These are phyloP conservation scores for Ancistrus triradiatus DNA, from an alignment of 2,113 vertebrate species.

Conservation along the genomic window DNA sequence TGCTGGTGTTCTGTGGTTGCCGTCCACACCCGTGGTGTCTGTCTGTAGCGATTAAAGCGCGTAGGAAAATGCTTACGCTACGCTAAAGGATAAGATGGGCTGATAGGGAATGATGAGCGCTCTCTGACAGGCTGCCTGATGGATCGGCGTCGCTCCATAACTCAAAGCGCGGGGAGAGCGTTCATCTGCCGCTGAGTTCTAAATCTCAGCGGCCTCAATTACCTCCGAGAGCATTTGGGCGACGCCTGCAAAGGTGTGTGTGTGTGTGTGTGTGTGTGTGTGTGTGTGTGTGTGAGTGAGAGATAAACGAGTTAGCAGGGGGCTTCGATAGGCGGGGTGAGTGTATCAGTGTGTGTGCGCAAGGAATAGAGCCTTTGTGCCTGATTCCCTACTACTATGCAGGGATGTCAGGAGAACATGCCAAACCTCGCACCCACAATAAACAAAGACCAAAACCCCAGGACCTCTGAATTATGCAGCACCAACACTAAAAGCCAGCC, in stretches of 20 bases:
- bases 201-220: constrained; percentile 34
- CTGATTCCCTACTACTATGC: no score
- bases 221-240: constrained; percentile 14
- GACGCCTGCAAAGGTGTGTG: constrained; percentile 16
- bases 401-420: no score
- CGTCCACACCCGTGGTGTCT: neutral
- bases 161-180: constrained; percentile 19
- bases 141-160: constrained; percentile 19
- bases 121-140: constrained; percentile 29
- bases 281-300: no score
- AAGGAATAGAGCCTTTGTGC: no score
- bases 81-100: constrained; percentile 8
- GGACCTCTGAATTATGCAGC: no score
- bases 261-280: neutral
- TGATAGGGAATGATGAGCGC: constrained; percentile 24
- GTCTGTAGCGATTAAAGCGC: neutral
- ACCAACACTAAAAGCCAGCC: no score
- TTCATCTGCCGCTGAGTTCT: constrained; percentile 30
- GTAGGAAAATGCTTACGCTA: neutral
- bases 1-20: neutral
- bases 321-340: no score
- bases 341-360: no score
- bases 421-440: no score
- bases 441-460: no score
- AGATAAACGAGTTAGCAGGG: constrained; percentile 31